A percentile compares a stretch with the other conserved stretches of the same genome.
phyloP scores from a whole-genome alignment of 2,113 vertebrate species.

The Laterallus jamaicensis region DNA sequence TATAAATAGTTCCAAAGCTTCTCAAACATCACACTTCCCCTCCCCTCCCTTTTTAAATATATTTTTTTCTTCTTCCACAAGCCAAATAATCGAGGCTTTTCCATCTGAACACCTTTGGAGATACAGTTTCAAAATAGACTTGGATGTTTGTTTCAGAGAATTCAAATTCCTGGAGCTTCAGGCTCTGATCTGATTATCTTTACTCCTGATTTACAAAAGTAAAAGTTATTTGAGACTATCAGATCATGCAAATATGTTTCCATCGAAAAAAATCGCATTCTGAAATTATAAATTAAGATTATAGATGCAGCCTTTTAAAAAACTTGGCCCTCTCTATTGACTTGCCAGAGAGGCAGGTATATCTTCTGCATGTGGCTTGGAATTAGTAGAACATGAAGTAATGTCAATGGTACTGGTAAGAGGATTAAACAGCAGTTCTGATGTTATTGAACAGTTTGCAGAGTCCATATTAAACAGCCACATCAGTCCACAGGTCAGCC shows the following conservation, averaged over 20 bases:
- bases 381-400: constrained; percentile 47
- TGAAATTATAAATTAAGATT: not conserved
- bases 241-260: not conserved
- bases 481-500: constrained; percentile 35
- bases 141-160: not conserved
- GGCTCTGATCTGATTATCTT: not conserved
- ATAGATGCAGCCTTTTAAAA: not conserved
- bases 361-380: constrained; percentile 19
- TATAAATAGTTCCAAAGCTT: not conserved
- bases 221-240: not conserved
- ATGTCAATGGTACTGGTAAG: constrained; percentile 50
- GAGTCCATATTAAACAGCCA: constrained; percentile 43
- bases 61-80: not conserved
- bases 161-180: not conserved
- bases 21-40: not conserved
- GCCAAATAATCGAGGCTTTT: not conserved
- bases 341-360: not conserved
- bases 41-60: not conserved
- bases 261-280: not conserved
- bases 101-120: not conserved
- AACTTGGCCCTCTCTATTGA: not conserved
- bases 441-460: constrained; percentile 53
- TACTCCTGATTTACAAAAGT: not conserved
- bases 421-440: constrained; percentile 58
- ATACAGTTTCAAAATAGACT: not conserved